A percentile compares a stretch with the other conserved stretches of the same genome.
Conservation (phyloP, 2,797 vertebrate genomes). For the Pachyuromys duprasi region DNA sequence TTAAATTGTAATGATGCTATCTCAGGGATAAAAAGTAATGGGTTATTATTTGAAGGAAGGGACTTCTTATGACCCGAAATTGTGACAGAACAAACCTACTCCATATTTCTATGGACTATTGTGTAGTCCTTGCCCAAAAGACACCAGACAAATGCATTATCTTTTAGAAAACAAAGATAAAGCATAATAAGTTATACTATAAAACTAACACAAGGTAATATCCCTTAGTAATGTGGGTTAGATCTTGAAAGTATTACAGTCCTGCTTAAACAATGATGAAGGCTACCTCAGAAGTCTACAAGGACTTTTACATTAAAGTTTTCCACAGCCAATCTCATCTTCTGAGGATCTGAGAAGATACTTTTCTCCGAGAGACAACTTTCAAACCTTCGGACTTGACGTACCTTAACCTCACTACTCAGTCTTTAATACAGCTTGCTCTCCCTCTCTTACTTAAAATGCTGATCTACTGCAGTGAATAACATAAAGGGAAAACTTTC, state of each 20-base stretch:
- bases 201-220: not conserved
- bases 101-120: not conserved
- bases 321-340: not conserved
- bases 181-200: not conserved
- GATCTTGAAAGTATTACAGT: constrained; percentile 71
- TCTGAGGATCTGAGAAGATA: not conserved
- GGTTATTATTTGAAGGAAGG: not conserved
- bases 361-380: not conserved
- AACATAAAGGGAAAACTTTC: no score
- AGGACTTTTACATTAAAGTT: constrained; percentile 13
- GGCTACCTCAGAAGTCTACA: constrained; percentile 60
- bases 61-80: not conserved
- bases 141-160: not conserved
- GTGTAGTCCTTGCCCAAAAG: not conserved
- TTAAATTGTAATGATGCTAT: not conserved
- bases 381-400: not conserved
- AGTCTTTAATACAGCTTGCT: not conserved
- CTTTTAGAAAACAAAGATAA: not conserved
- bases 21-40: not conserved
- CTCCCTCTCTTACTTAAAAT: no score
- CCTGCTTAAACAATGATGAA: constrained; percentile 64
- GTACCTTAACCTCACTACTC: not conserved
- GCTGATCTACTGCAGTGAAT: no score
- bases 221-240: constrained; percentile 39
- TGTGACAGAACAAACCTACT: not conserved